Evolutionary conservation across 2,888 invertebrate genomes (phyloP).

Genomic region (Eilema sororculum): DNA sequence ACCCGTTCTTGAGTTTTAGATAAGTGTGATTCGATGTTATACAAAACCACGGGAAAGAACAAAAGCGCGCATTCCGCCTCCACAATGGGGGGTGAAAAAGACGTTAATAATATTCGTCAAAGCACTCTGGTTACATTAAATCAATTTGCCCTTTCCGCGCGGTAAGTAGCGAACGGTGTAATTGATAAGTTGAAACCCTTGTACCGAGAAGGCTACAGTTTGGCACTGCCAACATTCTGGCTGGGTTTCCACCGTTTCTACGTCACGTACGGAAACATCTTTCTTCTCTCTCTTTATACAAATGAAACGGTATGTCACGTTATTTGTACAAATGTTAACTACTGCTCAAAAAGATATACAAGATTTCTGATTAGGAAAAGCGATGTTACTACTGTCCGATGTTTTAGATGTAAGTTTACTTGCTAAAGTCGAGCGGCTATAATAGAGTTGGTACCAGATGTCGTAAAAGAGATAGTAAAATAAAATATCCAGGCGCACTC

Average conservation of each 20-base stretch:
- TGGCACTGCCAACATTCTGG: constrained; percentile 71
- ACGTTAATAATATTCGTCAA: constrained; percentile 88
- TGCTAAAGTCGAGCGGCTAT: not conserved
- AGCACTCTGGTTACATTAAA: constrained; percentile 88
- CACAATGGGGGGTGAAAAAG: constrained; percentile 83
- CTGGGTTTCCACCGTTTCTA: constrained; percentile 65
- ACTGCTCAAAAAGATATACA: not conserved
- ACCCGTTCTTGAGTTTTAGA: constrained; percentile 56
- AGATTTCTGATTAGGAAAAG: not conserved
- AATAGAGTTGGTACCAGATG: not conserved
- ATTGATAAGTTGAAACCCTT: constrained; percentile 88
- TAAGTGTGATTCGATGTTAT: constrained; percentile 85
- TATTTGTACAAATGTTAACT: not conserved
- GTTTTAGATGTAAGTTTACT: not conserved
- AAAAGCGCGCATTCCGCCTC: constrained; percentile 80
- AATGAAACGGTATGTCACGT: constrained; percentile 43
- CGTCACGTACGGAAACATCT: constrained; percentile 59
- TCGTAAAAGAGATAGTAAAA: not conserved
- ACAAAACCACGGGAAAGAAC: constrained; percentile 82
- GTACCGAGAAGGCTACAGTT: constrained; percentile 83
- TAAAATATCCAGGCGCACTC: too few species aligned
- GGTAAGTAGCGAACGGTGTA: constrained; percentile 87
- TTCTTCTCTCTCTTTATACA: constrained; percentile 57
- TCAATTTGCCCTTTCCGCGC: constrained; percentile 87
- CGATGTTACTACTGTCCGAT: not conserved